Base-by-base conservation (phyloP, 2,888 invertebrate species). In the Drosophila emarginata region DNA sequence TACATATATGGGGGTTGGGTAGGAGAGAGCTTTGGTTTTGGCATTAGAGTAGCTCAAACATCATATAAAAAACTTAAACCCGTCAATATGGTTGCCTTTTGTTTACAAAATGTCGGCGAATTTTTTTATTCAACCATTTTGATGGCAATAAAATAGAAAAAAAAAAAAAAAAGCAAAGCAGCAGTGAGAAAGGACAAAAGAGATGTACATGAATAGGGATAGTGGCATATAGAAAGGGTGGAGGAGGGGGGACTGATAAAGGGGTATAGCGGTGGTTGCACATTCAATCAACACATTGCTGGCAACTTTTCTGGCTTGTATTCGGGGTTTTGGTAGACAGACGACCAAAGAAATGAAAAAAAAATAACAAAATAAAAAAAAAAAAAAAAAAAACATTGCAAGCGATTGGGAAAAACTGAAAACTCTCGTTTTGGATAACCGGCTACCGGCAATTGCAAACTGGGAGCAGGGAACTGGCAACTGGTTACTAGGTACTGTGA, bases 61-160 rank as follows among this genome's bases (percentile, higher is more conserved):
- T 68, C 69, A 73, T 56, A 68, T 63, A 58, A 52, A 74, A 64
- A 66, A 61, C 77, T 78, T 62, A 61, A 26, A 26, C 52, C 61
- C 68, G 72, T 62, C 56, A 66, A 62, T 67, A 64, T 66, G 72
- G 52, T 21, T 23, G 51, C 52, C 26, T 72, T 78, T 78, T 78
- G 78, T 78, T 79, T 80, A 78, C 78, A 69, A 76, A 80, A 80
- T 83, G 74, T 76, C 80, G 80, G 83, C 69, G 68, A 56, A 51
- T 45, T 40, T 45, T 32, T 36, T 62, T 21, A 32, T 39, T 36
- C 32, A n/a, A 23, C 15, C 15, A 59, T 52, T 63, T 54, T 60
- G 65, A 64, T 72, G 53, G 28, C 36, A 58, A 68, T 37, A 73
- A 72, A 80, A 80, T 78, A 72, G 61, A 66, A 72, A 61, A 66